Conservation (phyloP, 1,140 invertebrate species). For the Dendroctonus valens region DNA sequence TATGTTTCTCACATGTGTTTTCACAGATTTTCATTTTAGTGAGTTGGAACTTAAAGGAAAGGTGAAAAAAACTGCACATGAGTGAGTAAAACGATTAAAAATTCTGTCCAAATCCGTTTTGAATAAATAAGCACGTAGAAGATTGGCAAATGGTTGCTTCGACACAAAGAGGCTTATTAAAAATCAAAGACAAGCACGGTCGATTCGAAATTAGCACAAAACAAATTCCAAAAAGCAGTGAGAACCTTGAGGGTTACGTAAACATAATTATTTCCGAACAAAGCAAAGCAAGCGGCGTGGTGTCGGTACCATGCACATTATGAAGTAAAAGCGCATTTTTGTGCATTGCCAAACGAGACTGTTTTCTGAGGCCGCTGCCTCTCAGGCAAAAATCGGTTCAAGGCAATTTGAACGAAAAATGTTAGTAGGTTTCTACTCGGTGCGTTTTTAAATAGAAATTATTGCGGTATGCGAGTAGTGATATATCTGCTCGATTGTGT, state of each 20-base stretch:
- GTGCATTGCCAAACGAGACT: slow-evolving; percentile 16
- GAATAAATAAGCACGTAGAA: too few relatives aligned
- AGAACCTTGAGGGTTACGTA: slow-evolving; percentile 15
- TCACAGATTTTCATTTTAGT: too few relatives aligned
- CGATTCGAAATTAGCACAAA: slow-evolving; percentile 8
- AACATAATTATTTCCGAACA: slow-evolving; percentile 19
- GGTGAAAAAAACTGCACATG: too few relatives aligned
- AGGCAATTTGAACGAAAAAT: slow-evolving; percentile 17
- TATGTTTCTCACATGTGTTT: too few relatives aligned
- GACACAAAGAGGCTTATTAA: too few relatives aligned
- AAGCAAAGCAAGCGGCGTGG: slow-evolving; percentile 8
- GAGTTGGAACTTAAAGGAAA: too few relatives aligned
- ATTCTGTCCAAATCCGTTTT: too few relatives aligned
- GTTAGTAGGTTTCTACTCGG: slow-evolving; percentile 1
- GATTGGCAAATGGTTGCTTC: too few relatives aligned
- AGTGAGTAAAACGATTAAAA: too few relatives aligned
- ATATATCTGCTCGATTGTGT: slow-evolving; percentile 6
- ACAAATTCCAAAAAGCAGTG: slow-evolving; percentile 13
- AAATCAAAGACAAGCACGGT: background rate
- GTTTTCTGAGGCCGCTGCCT: slow-evolving; percentile 13
- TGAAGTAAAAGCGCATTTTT: slow-evolving; percentile 25
- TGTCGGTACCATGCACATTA: slow-evolving; percentile 22
- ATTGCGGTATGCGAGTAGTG: background rate
- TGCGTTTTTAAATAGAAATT: background rate
- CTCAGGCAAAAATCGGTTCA: slow-evolving; percentile 16